Evolutionary conservation across 2,797 vertebrate genomes (phyloP).

Genomic region (Catostomus latipinnis): DNA sequence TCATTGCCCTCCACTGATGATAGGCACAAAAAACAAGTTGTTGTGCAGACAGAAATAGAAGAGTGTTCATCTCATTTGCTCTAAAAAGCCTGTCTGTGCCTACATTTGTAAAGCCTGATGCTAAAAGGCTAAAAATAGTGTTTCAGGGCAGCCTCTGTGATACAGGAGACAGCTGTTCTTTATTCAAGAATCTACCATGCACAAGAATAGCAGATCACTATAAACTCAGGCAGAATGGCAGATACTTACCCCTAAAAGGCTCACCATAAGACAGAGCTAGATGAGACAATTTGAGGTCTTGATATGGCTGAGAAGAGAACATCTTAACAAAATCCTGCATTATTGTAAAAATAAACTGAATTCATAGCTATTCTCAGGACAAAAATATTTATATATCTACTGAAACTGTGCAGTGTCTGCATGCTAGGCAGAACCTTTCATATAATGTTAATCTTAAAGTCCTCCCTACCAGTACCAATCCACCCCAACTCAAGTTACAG

Average conservation of each 20-base stretch:
- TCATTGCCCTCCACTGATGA: too few relatives aligned
- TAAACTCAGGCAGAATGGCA: constrained; percentile 11
- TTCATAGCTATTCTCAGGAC: constrained; percentile 9
- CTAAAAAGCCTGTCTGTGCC: constrained; percentile 1
- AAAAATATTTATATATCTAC: neutral
- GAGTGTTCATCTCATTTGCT: constrained; percentile 10
- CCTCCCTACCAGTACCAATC: neutral
- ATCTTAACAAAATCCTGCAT: neutral
- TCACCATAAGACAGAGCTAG: constrained; percentile 12
- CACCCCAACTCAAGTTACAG: neutral
- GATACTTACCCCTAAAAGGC: constrained; percentile 27
- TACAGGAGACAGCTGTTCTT: constrained; percentile 32
- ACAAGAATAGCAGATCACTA: neutral
- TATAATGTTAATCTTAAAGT: constrained; percentile 5
- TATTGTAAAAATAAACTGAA: neutral
- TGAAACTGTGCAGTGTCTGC: neutral
- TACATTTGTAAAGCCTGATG: constrained; percentile 17
- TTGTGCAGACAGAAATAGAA: neutral
- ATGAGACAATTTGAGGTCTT: constrained; percentile 10
- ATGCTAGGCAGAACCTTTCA: neutral
- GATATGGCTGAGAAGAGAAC: neutral
- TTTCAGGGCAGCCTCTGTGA: constrained; percentile 12
- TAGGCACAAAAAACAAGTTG: too few relatives aligned
- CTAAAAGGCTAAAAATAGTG: constrained; percentile 24
- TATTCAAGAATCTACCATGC: constrained; percentile 21